A percentile compares a stretch with the other conserved stretches of the same genome.
phyloP scores from a whole-genome alignment of 2,113 vertebrate genomes.

The Corydoras sp. region DNA sequence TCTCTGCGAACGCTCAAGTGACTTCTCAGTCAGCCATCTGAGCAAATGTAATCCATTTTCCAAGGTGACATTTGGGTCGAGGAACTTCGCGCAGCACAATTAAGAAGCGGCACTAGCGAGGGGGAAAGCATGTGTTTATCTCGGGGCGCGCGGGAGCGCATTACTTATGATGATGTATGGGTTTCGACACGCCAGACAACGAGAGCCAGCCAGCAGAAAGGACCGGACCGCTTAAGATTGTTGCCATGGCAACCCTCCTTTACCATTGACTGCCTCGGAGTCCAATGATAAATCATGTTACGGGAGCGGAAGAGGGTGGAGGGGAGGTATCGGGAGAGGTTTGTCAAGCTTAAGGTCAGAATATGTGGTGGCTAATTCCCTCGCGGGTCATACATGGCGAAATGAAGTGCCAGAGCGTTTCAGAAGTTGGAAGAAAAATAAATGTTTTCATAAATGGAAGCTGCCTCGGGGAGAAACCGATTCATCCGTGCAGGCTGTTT shows the following conservation, averaged over 20 bases:
- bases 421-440: not conserved
- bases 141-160: constrained; percentile 51
- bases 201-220: constrained; percentile 48
- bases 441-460: constrained; percentile 15
- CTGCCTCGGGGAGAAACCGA: constrained; percentile 3
- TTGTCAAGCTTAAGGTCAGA: constrained; percentile 67
- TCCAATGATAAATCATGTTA: constrained; percentile 71
- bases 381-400: constrained; percentile 55
- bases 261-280: constrained; percentile 74
- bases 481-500: constrained; percentile 16
- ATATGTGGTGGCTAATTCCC: constrained; percentile 68
- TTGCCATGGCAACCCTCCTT: constrained; percentile 70
- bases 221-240: constrained; percentile 58
- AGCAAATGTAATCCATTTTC: constrained; percentile 40
- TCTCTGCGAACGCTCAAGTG: constrained; percentile 21
- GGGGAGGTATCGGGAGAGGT: constrained; percentile 44
- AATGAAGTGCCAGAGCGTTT: constrained; percentile 52
- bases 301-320: constrained; percentile 25
- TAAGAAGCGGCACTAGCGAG: constrained; percentile 39
- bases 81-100: constrained; percentile 47
- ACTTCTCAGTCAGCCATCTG: constrained; percentile 24
- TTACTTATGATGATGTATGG: constrained; percentile 62
- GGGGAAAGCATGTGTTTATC: constrained; percentile 58
- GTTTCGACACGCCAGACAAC: constrained; percentile 64
- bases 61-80: constrained; percentile 45